Conservation (phyloP, 2,888 invertebrate species). For the Stenotaenia linearis region DNA sequence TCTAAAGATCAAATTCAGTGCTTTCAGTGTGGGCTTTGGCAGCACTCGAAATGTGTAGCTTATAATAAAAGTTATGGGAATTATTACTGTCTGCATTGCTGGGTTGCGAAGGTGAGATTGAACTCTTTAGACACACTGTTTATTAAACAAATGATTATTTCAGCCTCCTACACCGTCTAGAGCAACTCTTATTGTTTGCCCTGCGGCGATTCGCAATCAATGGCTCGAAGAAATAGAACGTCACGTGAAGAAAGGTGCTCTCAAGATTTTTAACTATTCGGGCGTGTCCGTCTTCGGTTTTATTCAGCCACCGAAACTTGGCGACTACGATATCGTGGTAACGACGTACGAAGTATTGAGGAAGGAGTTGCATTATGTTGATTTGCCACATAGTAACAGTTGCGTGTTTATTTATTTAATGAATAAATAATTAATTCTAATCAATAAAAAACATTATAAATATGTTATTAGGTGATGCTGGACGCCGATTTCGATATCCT, state of each 20-base stretch:
- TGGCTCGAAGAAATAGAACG: slow-evolving; percentile 66
- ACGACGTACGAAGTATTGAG: slow-evolving; percentile 63
- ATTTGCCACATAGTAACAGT: slow-evolving; percentile 51
- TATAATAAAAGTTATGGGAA: slow-evolving; percentile 46
- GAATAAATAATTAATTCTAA: background rate
- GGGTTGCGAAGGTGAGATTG: slow-evolving; percentile 48
- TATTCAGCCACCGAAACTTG: slow-evolving; percentile 59
- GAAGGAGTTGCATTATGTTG: slow-evolving; percentile 58
- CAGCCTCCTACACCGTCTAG: slow-evolving; percentile 53
- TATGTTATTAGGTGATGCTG: slow-evolving; percentile 37
- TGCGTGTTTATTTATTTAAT: slow-evolving; percentile 33
- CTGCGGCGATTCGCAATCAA: slow-evolving; percentile 60
- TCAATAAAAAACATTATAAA: no score
- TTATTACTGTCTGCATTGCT: slow-evolving; percentile 64
- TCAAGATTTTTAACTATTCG: slow-evolving; percentile 48
- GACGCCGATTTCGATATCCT: slow-evolving; percentile 53
- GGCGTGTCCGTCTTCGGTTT: slow-evolving; percentile 54
- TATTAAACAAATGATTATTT: background rate
- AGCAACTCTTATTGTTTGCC: slow-evolving; percentile 68
- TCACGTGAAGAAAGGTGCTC: slow-evolving; percentile 52
- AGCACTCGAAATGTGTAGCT: slow-evolving; percentile 61
- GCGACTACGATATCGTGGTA: slow-evolving; percentile 63
- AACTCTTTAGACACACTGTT: background rate
- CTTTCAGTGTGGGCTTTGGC: slow-evolving; percentile 55
- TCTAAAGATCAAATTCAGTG: slow-evolving; percentile 52